These are phyloP conservation scores for Amphiduros pacificus DNA, from an alignment of 2,888 invertebrate species.

Conservation along the genomic window DNA sequence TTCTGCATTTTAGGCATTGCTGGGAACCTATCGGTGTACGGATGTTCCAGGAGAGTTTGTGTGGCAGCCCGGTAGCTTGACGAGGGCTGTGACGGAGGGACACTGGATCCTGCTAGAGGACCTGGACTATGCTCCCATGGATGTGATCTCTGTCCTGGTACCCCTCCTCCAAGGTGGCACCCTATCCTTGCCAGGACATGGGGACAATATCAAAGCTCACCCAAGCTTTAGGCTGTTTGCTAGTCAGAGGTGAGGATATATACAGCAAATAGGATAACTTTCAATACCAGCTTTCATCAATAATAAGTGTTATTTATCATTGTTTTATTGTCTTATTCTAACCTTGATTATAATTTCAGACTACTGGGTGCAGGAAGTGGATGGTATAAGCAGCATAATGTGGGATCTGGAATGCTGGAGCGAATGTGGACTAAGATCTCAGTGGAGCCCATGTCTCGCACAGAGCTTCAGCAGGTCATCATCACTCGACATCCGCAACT, in stretches of 20 bases:
- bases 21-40: slow-evolving; percentile 92
- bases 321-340: too few species aligned
- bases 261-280: too few species aligned
- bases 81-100: slow-evolving; percentile 65
- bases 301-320: too few species aligned
- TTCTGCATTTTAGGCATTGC: slow-evolving; percentile 66
- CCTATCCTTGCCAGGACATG: slow-evolving; percentile 85
- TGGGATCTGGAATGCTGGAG: slow-evolving; percentile 67
- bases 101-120: slow-evolving; percentile 94
- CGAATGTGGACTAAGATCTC: slow-evolving; percentile 82
- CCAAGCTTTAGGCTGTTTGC: slow-evolving; percentile 91
- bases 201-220: slow-evolving; percentile 77
- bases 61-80: slow-evolving; percentile 93
- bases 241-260: slow-evolving; percentile 68
- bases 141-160: slow-evolving; percentile 85
- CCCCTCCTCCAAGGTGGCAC: slow-evolving; percentile 81
- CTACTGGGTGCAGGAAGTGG: slow-evolving; percentile 68
- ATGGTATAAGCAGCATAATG: slow-evolving; percentile 61
- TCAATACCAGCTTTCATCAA: too few species aligned
- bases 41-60: slow-evolving; percentile 96
- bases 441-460: slow-evolving; percentile 75
- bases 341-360: slow-evolving; percentile 56
- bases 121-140: slow-evolving; percentile 89
- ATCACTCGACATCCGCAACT: slow-evolving; percentile 70
- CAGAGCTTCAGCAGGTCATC: slow-evolving; percentile 70